phyloP scores from a whole-genome alignment of 2,888 invertebrate species.

The Teinopalpus imperialis region DNA sequence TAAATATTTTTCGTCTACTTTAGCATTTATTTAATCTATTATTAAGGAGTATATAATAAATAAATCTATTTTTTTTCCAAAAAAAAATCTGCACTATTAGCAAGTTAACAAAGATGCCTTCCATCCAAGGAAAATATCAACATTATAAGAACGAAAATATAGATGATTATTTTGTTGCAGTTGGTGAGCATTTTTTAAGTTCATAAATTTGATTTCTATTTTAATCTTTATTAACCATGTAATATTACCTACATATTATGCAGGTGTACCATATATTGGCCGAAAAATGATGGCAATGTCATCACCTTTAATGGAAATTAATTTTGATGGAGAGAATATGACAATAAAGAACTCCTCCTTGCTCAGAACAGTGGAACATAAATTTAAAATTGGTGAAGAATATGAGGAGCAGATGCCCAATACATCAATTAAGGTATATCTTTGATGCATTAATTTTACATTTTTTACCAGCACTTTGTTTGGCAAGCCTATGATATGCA shows the following conservation, averaged over 20 bases:
- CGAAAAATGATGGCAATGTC: slow-evolving; percentile 85
- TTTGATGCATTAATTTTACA: too few species aligned
- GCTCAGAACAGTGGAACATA: slow-evolving; percentile 75
- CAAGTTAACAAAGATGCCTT: slow-evolving; percentile 65
- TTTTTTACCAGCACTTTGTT: too few species aligned
- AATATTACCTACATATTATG: slow-evolving; percentile 26
- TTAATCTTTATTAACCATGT: not conserved
- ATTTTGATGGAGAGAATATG: slow-evolving; percentile 78
- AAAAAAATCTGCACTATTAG: too few species aligned
- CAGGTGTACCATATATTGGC: slow-evolving; percentile 85
- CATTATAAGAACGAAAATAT: slow-evolving; percentile 85
- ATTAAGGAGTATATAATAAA: too few species aligned
- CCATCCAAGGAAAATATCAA: slow-evolving; percentile 83
- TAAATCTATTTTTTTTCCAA: too few species aligned
- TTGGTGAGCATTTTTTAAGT: slow-evolving; percentile 69
- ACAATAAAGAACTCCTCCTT: slow-evolving; percentile 80
- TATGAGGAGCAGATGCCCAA: slow-evolving; percentile 85
- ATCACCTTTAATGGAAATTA: slow-evolving; percentile 83
- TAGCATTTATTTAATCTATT: too few species aligned
- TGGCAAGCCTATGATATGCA: too few species aligned
- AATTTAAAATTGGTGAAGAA: slow-evolving; percentile 83
- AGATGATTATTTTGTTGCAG: slow-evolving; percentile 83
- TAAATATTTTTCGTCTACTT: too few species aligned
- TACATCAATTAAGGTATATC: slow-evolving; percentile 60
- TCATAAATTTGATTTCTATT: not conserved